phyloP scores from a whole-genome alignment of 2,113 vertebrate species.

The Parotia lawesii region DNA sequence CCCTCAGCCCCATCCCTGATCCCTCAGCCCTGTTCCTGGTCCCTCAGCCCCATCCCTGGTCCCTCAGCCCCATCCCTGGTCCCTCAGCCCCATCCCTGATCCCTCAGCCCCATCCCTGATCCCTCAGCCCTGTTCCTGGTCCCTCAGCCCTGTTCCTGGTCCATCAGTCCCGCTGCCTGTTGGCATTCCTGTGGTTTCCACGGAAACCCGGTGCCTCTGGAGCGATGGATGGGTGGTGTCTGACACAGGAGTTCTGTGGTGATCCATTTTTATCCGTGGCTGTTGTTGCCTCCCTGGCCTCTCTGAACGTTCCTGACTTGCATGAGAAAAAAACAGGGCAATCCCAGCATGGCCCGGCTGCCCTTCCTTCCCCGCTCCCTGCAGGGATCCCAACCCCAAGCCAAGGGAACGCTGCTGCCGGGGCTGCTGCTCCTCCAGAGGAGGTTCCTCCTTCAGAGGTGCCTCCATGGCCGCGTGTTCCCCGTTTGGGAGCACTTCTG shows the following conservation, averaged over 20 bases:
- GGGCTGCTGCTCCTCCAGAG: background rate
- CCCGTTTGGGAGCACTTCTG: accelerated
- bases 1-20: background rate
- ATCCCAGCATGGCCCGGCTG: accelerated
- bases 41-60: accelerated
- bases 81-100: accelerated
- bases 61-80: accelerated
- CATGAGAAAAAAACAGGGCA: background rate
- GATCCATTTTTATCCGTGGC: background rate
- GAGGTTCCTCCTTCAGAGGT: background rate
- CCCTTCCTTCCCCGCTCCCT: background rate
- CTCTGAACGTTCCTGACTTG: background rate
- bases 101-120: background rate
- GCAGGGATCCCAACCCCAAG: background rate
- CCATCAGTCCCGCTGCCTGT: background rate
- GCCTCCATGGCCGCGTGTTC: accelerated
- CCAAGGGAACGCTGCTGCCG: background rate
- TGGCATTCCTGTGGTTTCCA: constrained; percentile 34
- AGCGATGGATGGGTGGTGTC: background rate
- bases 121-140: background rate
- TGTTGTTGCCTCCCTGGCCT: background rate
- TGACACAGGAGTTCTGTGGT: background rate
- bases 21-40: accelerated
- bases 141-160: background rate
- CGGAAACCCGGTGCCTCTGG: background rate